Evolutionary conservation across 1,140 invertebrate genomes (phyloP).

Genomic region (Tetramorium simillimum): DNA sequence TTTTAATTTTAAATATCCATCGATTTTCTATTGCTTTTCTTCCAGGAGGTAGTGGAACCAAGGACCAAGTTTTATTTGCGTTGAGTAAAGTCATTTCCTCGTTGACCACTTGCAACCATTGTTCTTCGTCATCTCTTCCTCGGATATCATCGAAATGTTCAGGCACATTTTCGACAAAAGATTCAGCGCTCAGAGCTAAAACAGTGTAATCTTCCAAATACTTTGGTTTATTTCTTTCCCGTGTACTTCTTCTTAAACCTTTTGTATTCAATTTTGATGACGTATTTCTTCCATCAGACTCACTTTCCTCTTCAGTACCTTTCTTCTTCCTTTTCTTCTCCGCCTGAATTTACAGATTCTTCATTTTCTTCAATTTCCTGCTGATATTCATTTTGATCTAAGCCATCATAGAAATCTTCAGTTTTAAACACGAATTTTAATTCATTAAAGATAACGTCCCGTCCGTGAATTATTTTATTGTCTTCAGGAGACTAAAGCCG

Average conservation of each 20-base stretch:
- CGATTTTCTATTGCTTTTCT: not conserved
- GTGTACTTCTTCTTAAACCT: not conserved
- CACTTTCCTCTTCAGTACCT: no score
- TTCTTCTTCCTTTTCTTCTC: not conserved
- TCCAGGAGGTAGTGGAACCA: not conserved
- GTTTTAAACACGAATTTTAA: not conserved
- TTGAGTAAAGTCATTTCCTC: not conserved
- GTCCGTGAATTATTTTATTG: not conserved
- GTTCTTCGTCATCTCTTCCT: not conserved
- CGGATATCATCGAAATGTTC: slow-evolving; percentile 26
- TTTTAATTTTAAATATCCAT: not conserved
- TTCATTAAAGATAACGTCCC: not conserved
- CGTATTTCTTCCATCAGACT: no score
- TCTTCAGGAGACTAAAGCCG: not conserved
- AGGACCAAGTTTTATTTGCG: not conserved
- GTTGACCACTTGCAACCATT: not conserved
- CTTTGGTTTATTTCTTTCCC: not conserved
- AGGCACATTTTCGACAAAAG: slow-evolving; percentile 32
- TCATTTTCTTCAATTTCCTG: no score
- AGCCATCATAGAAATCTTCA: not conserved
- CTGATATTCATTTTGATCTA: not conserved
- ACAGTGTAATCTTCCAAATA: slow-evolving; percentile 33
- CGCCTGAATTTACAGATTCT: not conserved
- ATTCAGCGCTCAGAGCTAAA: slow-evolving; percentile 42
- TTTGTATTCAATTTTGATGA: not conserved